Evolutionary conservation across 2,888 invertebrate species (phyloP).

Genomic region (Plebejus anna): DNA sequence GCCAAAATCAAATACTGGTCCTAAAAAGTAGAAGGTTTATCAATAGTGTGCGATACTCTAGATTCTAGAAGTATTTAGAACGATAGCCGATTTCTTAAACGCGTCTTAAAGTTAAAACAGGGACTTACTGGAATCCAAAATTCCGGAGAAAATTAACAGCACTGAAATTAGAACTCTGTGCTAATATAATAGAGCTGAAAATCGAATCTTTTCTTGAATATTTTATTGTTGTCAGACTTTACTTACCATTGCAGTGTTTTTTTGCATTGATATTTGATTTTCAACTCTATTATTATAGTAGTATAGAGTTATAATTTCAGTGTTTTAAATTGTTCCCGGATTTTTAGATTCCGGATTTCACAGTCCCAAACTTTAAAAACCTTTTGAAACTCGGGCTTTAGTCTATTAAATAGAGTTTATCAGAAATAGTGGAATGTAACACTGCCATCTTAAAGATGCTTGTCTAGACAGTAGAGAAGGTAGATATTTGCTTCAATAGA

Average conservation of each 20-base stretch:
- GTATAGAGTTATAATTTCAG: too few species aligned
- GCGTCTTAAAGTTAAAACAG: background rate
- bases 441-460: conserved; percentile 15
- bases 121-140: background rate
- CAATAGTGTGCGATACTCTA: conserved; percentile 13
- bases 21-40: conserved; percentile 7
- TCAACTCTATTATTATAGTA: too few species aligned
- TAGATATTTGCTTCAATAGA: background rate
- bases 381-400: background rate
- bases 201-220: too few species aligned
- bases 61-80: background rate
- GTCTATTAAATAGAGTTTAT: background rate
- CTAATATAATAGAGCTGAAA: too few species aligned
- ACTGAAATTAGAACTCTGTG: too few species aligned
- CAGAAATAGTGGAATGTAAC: conserved; percentile 4
- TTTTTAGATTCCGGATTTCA: too few species aligned
- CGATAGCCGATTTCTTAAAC: background rate
- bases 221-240: too few species aligned
- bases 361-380: background rate
- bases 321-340: too few species aligned
- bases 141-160: too few species aligned
- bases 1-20: conserved; percentile 26
- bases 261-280: too few species aligned
- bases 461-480: background rate
- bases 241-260: too few species aligned